Evolutionary conservation across 1,140 invertebrate genomes (phyloP), one percentile per base, ranked within the genome.

Genomic region (Ceratitis capitata): DNA sequence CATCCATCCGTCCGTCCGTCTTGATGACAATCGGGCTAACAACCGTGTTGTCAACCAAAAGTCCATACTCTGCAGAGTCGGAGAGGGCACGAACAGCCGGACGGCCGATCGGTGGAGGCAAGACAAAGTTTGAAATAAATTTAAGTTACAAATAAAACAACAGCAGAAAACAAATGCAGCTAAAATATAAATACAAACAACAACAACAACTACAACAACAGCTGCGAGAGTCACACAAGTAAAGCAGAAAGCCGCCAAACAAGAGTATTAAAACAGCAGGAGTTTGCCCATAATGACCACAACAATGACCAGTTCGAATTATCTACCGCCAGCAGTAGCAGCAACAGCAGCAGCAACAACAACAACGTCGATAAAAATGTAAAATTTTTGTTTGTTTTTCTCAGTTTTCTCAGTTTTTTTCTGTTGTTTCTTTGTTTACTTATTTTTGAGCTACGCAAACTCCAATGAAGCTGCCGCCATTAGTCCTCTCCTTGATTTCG

Each of bases 11-110:
- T n/a, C n/a, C n/a, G n/a, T n/a, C n/a, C n/a, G n/a, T n/a, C n/a
- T n/a, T 45, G 69, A 78, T 78, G 69, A 78, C 69, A 78, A 78
- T 78, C 45, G 45, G 69, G 69, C 69, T 78, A 78, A 78, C 69
- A 78, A 78, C 69, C 69, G 69, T 78, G 69, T 78, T 78, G 69
- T 78, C 69, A 78, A 35, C 69, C 39, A 19, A 26, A 35, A 23
- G 69, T 78, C 19, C 45, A 42, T 10, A 45, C 42, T 42, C 69
- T 78, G 69, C 26, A 78, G n/a, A 45, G 39, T 78, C 45, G 35
- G 9, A n/a, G n/a, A n/a, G n/a, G n/a, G n/a, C n/a, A n/a, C 39
- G 39, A 78, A 6, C 69, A 45, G 39, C 7, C 35, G 32, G n/a
- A 12, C 64, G 32, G n/a, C 29, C 64, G 16, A 19, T 5, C n/a